Conservation (phyloP, 2,888 invertebrate genomes). For the Zygogramma bicolorata region DNA sequence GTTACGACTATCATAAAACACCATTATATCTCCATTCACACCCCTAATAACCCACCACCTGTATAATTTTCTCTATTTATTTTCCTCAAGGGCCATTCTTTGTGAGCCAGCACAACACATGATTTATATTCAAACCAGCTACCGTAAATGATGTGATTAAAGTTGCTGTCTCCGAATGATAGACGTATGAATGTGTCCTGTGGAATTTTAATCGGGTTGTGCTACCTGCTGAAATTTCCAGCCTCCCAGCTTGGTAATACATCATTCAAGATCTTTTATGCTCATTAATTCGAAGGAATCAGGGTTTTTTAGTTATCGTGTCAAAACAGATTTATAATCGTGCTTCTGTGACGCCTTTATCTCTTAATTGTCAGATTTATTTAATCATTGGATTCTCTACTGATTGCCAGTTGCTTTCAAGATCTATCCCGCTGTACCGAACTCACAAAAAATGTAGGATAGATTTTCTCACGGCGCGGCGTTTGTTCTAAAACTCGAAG, state of each 20-base stretch:
- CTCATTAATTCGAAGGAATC: not conserved
- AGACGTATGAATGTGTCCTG: slow-evolving; percentile 3
- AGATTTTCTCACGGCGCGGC: too few species aligned
- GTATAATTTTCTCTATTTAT: too few species aligned
- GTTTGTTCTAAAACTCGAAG: too few species aligned
- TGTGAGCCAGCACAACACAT: not conserved
- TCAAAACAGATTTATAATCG: not conserved
- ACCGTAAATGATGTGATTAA: slow-evolving; percentile 5
- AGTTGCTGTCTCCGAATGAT: slow-evolving; percentile 4
- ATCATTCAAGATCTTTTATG: slow-evolving; percentile 2
- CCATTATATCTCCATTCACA: too few species aligned
- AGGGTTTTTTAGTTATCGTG: not conserved
- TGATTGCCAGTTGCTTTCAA: too few species aligned
- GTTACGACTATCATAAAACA: too few species aligned
- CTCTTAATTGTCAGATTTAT: not conserved
- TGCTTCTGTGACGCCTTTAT: not conserved
- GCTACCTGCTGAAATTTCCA: slow-evolving; percentile 3
- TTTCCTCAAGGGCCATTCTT: not conserved
- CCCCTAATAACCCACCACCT: too few species aligned
- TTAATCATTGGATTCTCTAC: too few species aligned
- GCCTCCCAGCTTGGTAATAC: not conserved
- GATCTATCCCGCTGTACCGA: too few species aligned
- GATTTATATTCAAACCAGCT: not conserved
- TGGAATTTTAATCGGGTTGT: not conserved
- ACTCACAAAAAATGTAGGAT: too few species aligned